Evolutionary conservation across 30 jellyfish, hydroid and myxozoan species (phyloP).

Genomic region (Aurelia aurita complex sp. Pacific): DNA sequence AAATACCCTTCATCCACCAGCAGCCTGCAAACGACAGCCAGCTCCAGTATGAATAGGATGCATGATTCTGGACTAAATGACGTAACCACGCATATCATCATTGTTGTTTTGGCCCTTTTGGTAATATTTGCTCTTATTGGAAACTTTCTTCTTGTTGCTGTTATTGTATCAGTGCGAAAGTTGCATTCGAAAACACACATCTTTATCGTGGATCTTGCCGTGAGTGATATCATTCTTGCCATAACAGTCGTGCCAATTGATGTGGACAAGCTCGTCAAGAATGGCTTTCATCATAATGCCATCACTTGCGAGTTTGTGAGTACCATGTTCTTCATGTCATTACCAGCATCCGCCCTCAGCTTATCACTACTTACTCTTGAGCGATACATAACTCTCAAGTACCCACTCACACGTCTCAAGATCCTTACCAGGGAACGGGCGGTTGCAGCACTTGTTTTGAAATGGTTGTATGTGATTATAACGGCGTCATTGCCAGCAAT

Average conservation of each 20-base stretch:
- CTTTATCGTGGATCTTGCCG: conserved; percentile 79
- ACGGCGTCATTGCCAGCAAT: conserved; percentile 70
- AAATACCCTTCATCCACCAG: too few relatives aligned
- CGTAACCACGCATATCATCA: conserved; percentile 6
- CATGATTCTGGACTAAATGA: conserved; percentile 1
- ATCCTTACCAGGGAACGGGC: conserved; percentile 60
- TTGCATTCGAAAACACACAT: conserved; percentile 83
- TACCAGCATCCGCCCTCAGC: conserved; percentile 87
- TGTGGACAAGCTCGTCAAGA: conserved; percentile 53
- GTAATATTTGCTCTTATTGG: conserved; percentile 63
- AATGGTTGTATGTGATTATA: conserved; percentile 77
- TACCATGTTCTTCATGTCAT: conserved; percentile 78
- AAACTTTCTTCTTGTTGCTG: conserved; percentile 52
- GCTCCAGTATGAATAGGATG: too few relatives aligned
- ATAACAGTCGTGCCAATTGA: conserved; percentile 76
- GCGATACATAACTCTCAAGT: conserved; percentile 73
- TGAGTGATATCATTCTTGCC: conserved; percentile 76
- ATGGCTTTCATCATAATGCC: conserved; percentile 33
- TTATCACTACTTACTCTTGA: conserved; percentile 76
- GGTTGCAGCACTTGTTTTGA: conserved; percentile 32
- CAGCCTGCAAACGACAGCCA: too few relatives aligned
- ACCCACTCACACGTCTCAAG: conserved; percentile 68
- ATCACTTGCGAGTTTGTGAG: conserved; percentile 69
- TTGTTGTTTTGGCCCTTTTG: conserved; percentile 32
- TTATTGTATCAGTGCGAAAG: conserved; percentile 50